These are phyloP conservation scores for Agrochola lychnidis DNA, from an alignment of 2,888 invertebrate genomes.

Conservation along the genomic window DNA sequence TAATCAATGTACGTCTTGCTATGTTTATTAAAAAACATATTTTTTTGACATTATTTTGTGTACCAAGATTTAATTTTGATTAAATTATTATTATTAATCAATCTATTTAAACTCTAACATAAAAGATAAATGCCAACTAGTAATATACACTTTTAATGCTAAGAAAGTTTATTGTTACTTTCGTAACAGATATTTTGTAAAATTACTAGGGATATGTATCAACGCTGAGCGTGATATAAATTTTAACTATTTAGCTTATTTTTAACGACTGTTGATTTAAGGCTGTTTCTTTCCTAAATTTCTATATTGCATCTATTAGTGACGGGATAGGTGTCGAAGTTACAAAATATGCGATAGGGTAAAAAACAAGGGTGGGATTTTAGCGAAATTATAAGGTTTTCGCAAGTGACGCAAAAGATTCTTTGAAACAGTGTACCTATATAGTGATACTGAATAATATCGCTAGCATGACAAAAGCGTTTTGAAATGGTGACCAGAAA, in stretches of 20 bases:
- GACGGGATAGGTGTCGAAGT: not conserved
- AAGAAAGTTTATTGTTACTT: not conserved
- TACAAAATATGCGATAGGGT: not conserved
- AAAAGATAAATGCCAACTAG: not conserved
- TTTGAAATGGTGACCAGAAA: not conserved
- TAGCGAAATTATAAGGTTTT: not conserved
- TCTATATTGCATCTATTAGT: not conserved
- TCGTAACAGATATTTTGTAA: constrained; percentile 14
- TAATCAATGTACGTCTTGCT: constrained; percentile 10
- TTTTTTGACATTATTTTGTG: constrained; percentile 25
- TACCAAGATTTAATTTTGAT: constrained; percentile 8
- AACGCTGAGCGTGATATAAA: constrained; percentile 23
- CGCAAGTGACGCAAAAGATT: not conserved
- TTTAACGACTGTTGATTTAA: constrained; percentile 10
- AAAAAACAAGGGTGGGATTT: not conserved
- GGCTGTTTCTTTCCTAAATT: constrained; percentile 15
- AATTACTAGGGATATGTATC: not conserved
- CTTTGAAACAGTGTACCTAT: not conserved
- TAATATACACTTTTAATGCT: not conserved
- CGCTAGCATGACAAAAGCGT: constrained; percentile 13
- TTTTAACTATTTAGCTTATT: constrained; percentile 4
- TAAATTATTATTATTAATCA: not conserved
- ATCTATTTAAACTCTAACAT: not conserved
- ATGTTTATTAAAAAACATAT: constrained; percentile 3
- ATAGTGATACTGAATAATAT: not conserved